Conservation (phyloP, 2,888 invertebrate genomes). For the Spicauda simplicius region DNA sequence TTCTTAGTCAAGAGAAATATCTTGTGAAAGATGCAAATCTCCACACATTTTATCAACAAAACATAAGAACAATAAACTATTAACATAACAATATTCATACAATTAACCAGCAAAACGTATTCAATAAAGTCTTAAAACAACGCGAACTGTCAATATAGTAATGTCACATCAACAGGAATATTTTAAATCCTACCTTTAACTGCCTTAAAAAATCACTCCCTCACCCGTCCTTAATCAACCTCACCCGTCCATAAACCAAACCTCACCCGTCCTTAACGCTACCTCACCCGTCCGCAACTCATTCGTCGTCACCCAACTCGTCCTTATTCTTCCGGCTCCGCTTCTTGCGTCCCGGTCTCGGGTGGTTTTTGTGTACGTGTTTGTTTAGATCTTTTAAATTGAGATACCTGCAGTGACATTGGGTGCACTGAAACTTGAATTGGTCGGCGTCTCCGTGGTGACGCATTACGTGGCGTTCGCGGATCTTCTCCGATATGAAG, state of each 20-base stretch:
- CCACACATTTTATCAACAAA: too few species aligned
- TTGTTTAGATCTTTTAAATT: conserved; percentile 66
- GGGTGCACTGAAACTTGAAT: conserved; percentile 62
- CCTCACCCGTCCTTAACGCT: not conserved
- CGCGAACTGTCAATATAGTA: too few species aligned
- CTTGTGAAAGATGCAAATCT: too few species aligned
- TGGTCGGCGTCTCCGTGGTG: conserved; percentile 62
- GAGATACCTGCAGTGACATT: conserved; percentile 65
- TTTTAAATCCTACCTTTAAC: too few species aligned
- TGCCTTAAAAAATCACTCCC: too few species aligned
- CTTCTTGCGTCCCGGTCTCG: conserved; percentile 52
- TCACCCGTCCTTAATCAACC: too few species aligned
- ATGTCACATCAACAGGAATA: too few species aligned
- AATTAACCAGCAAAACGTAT: too few species aligned
- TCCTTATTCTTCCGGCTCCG: conserved; percentile 12
- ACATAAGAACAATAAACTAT: too few species aligned
- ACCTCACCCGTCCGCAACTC: not conserved
- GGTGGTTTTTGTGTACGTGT: conserved; percentile 69
- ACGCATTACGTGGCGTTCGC: conserved; percentile 62
- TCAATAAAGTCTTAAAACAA: too few species aligned
- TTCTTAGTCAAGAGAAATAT: too few species aligned
- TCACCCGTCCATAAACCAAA: not conserved
- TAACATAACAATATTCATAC: too few species aligned
- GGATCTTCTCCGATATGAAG: conserved; percentile 64
- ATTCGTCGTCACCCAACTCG: not conserved